These are phyloP conservation scores for Suricata suricatta DNA, from an alignment of 2,113 vertebrate genomes.

Conservation along the genomic window DNA sequence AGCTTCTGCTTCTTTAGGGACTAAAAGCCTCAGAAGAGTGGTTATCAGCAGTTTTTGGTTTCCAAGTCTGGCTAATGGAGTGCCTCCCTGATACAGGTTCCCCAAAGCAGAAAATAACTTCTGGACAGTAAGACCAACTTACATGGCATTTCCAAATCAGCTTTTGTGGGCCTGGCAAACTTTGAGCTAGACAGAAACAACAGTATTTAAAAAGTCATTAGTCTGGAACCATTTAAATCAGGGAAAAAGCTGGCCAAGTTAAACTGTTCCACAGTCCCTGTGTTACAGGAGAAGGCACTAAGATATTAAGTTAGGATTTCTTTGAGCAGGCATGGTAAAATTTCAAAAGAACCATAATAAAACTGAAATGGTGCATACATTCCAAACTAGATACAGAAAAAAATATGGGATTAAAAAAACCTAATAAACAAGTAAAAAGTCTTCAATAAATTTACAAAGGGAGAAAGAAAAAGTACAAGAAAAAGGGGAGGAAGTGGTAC, in stretches of 20 bases:
- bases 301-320: background rate
- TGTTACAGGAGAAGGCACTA: background rate
- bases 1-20: background rate
- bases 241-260: background rate
- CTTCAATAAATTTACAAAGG: background rate
- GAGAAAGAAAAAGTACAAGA: background rate
- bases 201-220: background rate
- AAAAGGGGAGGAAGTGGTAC: background rate
- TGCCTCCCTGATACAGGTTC: background rate
- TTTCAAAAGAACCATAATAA: background rate
- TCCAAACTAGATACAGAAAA: background rate
- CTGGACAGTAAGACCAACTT: background rate
- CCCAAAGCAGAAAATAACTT: background rate
- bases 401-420: background rate
- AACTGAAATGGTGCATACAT: background rate
- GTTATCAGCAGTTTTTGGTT: background rate
- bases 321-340: background rate
- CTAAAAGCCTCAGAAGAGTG: background rate
- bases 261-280: background rate
- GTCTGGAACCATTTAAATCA: background rate
- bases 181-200: background rate
- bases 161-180: background rate
- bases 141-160: background rate
- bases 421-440: background rate
- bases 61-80: background rate